phyloP scores from a whole-genome alignment of 2,888 invertebrate species.

The Onthophagus sagittarius region DNA sequence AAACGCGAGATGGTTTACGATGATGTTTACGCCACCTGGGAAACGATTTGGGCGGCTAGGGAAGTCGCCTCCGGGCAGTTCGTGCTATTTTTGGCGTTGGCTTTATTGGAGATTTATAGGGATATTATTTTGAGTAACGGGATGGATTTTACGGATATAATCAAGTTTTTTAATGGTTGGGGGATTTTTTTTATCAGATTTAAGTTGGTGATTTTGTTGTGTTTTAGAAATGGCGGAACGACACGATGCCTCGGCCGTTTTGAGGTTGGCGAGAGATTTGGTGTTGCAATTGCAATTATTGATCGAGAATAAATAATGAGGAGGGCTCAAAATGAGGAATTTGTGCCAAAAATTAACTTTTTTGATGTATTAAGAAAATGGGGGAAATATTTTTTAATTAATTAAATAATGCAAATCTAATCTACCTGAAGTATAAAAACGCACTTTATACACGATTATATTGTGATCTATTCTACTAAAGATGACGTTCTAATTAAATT shows the following conservation, averaged over 20 bases:
- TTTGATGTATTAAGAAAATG: not conserved
- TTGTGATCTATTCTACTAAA: too few relatives aligned
- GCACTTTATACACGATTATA: not conserved
- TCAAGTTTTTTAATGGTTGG: conserved; percentile 95
- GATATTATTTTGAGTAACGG: conserved; percentile 92
- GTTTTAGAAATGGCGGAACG: conserved; percentile 93
- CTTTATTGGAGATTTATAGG: conserved; percentile 86
- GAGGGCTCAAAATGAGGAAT: not conserved
- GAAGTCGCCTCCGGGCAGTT: conserved; percentile 84
- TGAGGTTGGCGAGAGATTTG: conserved; percentile 79
- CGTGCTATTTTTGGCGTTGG: conserved; percentile 88
- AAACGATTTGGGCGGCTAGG: conserved; percentile 92
- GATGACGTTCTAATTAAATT: too few relatives aligned
- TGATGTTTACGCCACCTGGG: conserved; percentile 94
- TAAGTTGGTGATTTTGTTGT: not conserved
- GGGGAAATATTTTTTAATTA: not conserved
- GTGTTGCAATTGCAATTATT: conserved; percentile 86
- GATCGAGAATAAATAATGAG: conserved; percentile 80
- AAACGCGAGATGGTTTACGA: conserved; percentile 90
- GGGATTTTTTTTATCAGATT: conserved; percentile 13
- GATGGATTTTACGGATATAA: conserved; percentile 98
- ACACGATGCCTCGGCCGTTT: conserved; percentile 79
- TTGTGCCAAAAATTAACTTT: not conserved
- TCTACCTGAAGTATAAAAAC: not conserved
- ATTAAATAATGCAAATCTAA: not conserved